A percentile compares a stretch with the other conserved stretches of the same genome.
phyloP scores from a whole-genome alignment of 1,140 invertebrate genomes.

The Samia ricini region DNA sequence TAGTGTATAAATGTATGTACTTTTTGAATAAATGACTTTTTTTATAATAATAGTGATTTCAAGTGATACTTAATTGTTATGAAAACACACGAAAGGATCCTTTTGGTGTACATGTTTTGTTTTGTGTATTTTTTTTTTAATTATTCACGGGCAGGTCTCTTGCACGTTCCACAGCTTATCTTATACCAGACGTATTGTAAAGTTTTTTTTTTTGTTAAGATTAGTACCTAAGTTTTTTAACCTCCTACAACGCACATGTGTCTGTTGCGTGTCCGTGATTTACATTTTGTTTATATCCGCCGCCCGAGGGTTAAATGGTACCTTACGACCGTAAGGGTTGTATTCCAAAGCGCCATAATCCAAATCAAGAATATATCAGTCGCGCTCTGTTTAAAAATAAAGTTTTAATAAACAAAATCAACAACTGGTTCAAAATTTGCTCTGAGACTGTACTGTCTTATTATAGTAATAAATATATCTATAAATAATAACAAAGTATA shows the following conservation, averaged over 20 bases:
- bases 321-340: slow-evolving; percentile 11
- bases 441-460: too few relatives aligned
- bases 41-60: too few relatives aligned
- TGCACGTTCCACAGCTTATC: background rate
- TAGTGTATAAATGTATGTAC: too few relatives aligned
- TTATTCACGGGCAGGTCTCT: background rate
- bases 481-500: too few relatives aligned
- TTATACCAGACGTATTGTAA: slow-evolving; percentile 42
- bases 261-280: slow-evolving; percentile 41
- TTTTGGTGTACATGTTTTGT: too few relatives aligned
- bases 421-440: too few relatives aligned
- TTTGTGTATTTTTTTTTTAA: too few relatives aligned
- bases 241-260: slow-evolving; percentile 52
- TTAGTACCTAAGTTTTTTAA: slow-evolving; percentile 48
- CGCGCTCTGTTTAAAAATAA: slow-evolving; percentile 2
- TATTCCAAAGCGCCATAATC: background rate
- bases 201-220: slow-evolving; percentile 41
- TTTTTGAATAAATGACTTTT: too few relatives aligned
- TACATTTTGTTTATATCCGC: slow-evolving; percentile 65
- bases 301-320: slow-evolving; percentile 49
- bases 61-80: too few relatives aligned
- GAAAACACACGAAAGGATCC: too few relatives aligned
- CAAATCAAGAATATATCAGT: background rate
- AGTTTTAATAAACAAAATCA: too few relatives aligned
- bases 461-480: too few relatives aligned